Percentiles rank a stretch among this genome's conserved stretches.
Evolutionary conservation across 2,113 vertebrate species (phyloP).

Genomic region (Hyla sarda): DNA sequence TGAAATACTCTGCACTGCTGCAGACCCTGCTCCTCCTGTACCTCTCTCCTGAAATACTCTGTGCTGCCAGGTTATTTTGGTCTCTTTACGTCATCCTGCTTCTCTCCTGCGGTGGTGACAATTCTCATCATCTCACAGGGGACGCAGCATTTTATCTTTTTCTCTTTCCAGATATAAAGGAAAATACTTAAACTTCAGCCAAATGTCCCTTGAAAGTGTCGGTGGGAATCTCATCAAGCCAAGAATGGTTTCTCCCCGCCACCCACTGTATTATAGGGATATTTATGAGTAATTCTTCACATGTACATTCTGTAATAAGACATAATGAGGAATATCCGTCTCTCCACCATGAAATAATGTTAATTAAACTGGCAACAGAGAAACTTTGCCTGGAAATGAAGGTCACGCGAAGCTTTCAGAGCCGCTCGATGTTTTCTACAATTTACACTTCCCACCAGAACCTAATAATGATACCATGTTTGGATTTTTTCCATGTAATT

Average conservation of each 20-base stretch:
- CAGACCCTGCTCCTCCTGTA: too few relatives aligned
- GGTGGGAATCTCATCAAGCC: background rate
- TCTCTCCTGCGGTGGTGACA: background rate
- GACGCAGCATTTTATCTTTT: background rate
- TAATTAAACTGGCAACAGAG: conserved; percentile 6
- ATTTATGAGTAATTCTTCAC: background rate
- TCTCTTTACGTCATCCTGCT: background rate
- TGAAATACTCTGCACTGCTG: background rate
- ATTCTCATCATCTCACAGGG: background rate
- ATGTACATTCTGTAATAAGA: background rate
- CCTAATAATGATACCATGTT: conserved; percentile 35
- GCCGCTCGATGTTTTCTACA: conserved; percentile 5
- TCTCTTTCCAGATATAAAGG: background rate
- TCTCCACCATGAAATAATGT: conserved; percentile 17
- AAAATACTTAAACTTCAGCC: background rate
- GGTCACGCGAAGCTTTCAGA: background rate
- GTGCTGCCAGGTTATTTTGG: too few relatives aligned
- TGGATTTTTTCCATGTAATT: conserved; percentile 28
- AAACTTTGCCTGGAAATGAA: conserved; percentile 12
- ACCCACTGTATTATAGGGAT: background rate
- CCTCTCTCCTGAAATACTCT: too few relatives aligned
- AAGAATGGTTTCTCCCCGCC: background rate
- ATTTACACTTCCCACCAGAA: conserved; percentile 45
- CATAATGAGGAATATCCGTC: background rate
- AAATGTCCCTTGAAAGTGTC: background rate